phyloP scores from a whole-genome alignment of 2,888 invertebrate genomes.

The Hyalella azteca region DNA sequence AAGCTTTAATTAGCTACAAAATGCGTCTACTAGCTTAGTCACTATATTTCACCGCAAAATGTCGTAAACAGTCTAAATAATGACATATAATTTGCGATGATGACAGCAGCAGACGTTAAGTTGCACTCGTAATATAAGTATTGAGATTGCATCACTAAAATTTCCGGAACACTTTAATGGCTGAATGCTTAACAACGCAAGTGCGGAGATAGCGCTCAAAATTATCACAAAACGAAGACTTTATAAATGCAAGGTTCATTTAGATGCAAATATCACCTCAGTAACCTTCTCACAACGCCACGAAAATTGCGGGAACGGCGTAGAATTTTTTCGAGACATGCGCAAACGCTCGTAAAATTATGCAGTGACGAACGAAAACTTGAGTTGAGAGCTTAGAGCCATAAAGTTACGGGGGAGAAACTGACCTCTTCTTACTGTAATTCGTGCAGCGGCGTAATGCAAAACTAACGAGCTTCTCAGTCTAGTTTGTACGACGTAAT shows the following conservation, averaged over 20 bases:
- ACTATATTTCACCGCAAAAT: too few relatives aligned
- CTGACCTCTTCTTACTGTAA: slow-evolving; percentile 5
- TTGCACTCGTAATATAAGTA: too few relatives aligned
- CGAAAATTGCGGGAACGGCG: background rate
- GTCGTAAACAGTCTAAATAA: too few relatives aligned
- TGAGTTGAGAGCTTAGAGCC: background rate
- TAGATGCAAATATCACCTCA: background rate
- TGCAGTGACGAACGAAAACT: slow-evolving; percentile 12
- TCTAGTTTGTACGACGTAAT: background rate
- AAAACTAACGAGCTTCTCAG: slow-evolving; percentile 3
- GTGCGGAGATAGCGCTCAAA: too few relatives aligned
- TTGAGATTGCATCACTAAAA: too few relatives aligned
- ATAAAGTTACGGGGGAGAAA: slow-evolving; percentile 6
- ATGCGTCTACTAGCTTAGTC: too few relatives aligned
- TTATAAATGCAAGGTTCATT: background rate
- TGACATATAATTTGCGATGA: too few relatives aligned
- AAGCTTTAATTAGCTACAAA: too few relatives aligned
- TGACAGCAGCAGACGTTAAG: too few relatives aligned
- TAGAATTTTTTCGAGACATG: slow-evolving; percentile 1
- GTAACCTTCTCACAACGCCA: background rate
- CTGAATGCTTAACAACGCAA: too few relatives aligned
- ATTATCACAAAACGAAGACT: too few relatives aligned
- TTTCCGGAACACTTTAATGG: too few relatives aligned
- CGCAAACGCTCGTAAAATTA: slow-evolving; percentile 6
- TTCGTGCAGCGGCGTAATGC: slow-evolving; percentile 13